Percentiles rank a stretch among this genome's conserved stretches.
Conservation (phyloP, 2,797 vertebrate genomes). For the Hyperoplus immaculatus region DNA sequence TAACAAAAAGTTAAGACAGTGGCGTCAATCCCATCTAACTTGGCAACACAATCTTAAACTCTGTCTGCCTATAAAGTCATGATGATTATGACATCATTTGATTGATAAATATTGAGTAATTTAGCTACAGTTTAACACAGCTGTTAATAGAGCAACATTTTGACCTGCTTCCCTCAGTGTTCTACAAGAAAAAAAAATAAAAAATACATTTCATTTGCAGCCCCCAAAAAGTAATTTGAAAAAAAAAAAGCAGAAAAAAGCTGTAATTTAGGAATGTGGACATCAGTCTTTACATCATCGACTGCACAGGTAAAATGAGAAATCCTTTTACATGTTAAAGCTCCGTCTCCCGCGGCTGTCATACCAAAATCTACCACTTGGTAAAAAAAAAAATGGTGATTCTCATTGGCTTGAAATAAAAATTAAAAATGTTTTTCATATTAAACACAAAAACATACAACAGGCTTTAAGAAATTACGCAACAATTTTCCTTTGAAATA, state of each 20-base stretch:
- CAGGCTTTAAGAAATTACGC: conserved; percentile 25
- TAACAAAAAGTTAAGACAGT: background rate
- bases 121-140: conserved; percentile 15
- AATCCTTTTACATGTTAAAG: conserved; percentile 34
- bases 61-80: background rate
- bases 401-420: too few relatives aligned
- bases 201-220: background rate
- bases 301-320: conserved; percentile 33
- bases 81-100: background rate
- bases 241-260: background rate
- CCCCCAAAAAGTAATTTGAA: conserved; percentile 1
- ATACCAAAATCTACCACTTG: background rate
- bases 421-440: background rate
- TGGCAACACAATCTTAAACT: conserved; percentile 5
- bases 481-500: conserved; percentile 26
- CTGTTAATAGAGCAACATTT: background rate
- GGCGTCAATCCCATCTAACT: too few relatives aligned
- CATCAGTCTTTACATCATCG: conserved; percentile 5
- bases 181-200: background rate
- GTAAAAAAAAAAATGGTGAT: too few relatives aligned
- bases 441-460: conserved; percentile 29
- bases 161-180: conserved; percentile 4
- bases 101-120: conserved; percentile 1
- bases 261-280: background rate
- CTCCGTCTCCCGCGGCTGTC: conserved; percentile 17